A percentile compares a stretch with the other conserved stretches of the same genome.
Evolutionary conservation across 1,140 invertebrate genomes (phyloP).

Genomic region (Pygmarrhopalites habei): DNA sequence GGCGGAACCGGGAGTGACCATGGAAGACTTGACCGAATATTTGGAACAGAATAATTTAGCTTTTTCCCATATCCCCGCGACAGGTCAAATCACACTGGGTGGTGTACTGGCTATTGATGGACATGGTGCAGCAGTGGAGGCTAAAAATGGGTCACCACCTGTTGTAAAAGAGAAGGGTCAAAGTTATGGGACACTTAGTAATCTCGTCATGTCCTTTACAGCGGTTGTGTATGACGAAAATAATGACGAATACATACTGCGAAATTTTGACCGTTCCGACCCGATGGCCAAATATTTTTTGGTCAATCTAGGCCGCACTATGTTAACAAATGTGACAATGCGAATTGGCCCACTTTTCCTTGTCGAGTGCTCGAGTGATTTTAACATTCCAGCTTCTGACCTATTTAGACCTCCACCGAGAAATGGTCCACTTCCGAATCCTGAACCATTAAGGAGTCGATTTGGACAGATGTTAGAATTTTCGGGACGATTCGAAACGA

Average conservation of each 20-base stretch:
- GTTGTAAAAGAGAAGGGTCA: background rate
- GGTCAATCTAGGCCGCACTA: conserved; percentile 16
- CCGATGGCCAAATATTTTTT: background rate
- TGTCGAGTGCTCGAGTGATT: conserved; percentile 19
- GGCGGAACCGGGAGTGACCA: conserved; percentile 4
- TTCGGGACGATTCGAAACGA: no score
- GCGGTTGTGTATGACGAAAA: conserved; percentile 21
- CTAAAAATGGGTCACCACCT: background rate
- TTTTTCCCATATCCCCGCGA: conserved; percentile 3
- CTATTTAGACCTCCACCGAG: no score
- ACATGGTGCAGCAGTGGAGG: conserved; percentile 16
- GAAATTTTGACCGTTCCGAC: conserved; percentile 18
- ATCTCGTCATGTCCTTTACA: conserved; percentile 18
- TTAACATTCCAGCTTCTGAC: conserved; percentile 16
- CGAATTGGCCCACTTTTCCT: conserved; percentile 7
- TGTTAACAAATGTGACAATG: conserved; percentile 20
- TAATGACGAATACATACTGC: background rate
- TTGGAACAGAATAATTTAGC: conserved; percentile 13
- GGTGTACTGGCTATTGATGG: conserved; percentile 26
- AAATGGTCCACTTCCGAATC: no score
- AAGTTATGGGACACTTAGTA: conserved; percentile 17
- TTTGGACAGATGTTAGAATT: no score
- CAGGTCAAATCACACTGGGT: conserved; percentile 25
- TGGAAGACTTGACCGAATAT: conserved; percentile 10
- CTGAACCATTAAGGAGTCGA: no score